Evolutionary conservation across 1,140 invertebrate species (phyloP).

Genomic region (Drosophila pruinosa): DNA sequence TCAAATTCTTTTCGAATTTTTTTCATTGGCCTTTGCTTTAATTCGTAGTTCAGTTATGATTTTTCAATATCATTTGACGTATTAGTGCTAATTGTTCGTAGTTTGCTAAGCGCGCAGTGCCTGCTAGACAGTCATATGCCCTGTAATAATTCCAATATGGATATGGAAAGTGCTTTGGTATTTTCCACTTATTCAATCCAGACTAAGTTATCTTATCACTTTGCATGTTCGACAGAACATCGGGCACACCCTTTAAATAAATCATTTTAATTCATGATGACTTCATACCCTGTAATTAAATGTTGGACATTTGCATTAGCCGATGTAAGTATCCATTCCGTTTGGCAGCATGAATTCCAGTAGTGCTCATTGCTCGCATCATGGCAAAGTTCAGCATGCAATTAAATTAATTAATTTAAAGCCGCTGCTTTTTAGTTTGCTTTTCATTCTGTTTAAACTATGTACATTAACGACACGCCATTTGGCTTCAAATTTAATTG

Average conservation of each 20-base stretch:
- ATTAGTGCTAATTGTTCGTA: conserved; percentile 19
- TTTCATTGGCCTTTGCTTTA: background rate
- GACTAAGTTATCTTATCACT: background rate
- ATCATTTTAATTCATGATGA: background rate
- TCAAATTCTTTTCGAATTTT: background rate
- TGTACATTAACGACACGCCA: conserved; percentile 28
- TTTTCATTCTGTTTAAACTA: conserved; percentile 13
- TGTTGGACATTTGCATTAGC: background rate
- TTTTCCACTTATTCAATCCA: too few species aligned
- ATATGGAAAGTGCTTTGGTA: too few species aligned
- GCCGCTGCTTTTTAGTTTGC: conserved; percentile 14
- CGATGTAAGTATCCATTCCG: background rate
- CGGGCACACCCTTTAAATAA: too few species aligned
- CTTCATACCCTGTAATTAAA: background rate
- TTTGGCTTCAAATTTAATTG: conserved; percentile 24
- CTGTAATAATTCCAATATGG: too few species aligned
- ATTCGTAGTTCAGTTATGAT: background rate
- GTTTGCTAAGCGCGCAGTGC: too few species aligned
- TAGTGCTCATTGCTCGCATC: conserved; percentile 1
- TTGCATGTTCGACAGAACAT: too few species aligned
- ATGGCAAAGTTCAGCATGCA: conserved; percentile 46
- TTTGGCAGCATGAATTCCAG: conserved; percentile 9
- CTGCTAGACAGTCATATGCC: background rate
- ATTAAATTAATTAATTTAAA: conserved; percentile 70
- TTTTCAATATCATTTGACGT: conserved; percentile 29